Evolutionary conservation across 2,888 invertebrate species (phyloP).

Genomic region (Heliothis peltigera): DNA sequence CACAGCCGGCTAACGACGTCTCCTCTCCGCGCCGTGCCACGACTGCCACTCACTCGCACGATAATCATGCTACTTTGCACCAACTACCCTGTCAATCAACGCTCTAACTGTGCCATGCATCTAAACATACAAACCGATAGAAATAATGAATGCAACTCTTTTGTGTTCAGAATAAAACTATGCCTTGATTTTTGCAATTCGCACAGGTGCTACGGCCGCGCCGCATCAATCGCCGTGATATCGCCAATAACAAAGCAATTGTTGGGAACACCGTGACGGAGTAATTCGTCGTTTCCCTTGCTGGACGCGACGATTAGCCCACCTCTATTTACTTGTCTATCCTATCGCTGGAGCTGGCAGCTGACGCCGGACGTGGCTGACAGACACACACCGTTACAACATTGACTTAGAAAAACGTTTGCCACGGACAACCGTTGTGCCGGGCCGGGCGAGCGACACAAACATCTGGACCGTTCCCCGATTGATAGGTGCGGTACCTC

Average conservation of each 20-base stretch:
- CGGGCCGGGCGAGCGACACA: constrained; percentile 70
- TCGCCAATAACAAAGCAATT: constrained; percentile 85
- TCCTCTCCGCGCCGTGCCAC: constrained; percentile 72
- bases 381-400: constrained; percentile 88
- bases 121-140: constrained; percentile 45
- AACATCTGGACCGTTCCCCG: constrained; percentile 75
- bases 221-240: constrained; percentile 70
- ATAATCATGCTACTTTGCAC: constrained; percentile 74
- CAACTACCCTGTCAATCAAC: constrained; percentile 74
- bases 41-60: constrained; percentile 67
- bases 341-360: constrained; percentile 84
- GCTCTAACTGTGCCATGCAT: constrained; percentile 60
- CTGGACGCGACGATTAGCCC: constrained; percentile 87
- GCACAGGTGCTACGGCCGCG: constrained; percentile 69
- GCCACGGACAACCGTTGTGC: constrained; percentile 78
- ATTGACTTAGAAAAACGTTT: constrained; percentile 89
- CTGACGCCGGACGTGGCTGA: constrained; percentile 86
- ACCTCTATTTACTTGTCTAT: constrained; percentile 89
- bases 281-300: constrained; percentile 89
- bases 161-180: constrained; percentile 21
- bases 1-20: constrained; percentile 75
- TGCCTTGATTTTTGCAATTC: constrained; percentile 54
- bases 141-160: constrained; percentile 40
- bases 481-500: constrained; percentile 71
- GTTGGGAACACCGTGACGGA: constrained; percentile 84